Evolutionary conservation across 2,888 invertebrate genomes (phyloP).

Genomic region (Drosophila falleni): DNA sequence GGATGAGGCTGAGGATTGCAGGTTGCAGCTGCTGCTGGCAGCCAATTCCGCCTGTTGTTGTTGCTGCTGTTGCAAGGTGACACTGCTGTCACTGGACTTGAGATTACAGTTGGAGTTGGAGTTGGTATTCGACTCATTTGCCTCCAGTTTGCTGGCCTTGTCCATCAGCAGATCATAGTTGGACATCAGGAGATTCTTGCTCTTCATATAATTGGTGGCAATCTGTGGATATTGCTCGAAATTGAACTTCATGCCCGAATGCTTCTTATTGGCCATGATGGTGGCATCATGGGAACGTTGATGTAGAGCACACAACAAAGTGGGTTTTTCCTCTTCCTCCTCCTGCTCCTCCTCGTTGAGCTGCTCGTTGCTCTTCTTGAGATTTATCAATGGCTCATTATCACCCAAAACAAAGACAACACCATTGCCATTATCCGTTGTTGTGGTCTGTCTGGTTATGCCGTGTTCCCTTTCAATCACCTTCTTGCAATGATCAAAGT

Average conservation of each 20-base stretch:
- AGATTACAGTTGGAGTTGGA: constrained; percentile 3
- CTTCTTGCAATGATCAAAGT: constrained; percentile 80
- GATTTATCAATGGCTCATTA: constrained; percentile 89
- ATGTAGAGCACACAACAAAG: constrained; percentile 78
- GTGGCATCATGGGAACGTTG: constrained; percentile 74
- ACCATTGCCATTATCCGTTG: constrained; percentile 69
- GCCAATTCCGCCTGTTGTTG: constrained; percentile 51
- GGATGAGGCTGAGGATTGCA: constrained; percentile 59
- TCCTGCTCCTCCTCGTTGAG: constrained; percentile 12
- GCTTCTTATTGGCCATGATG: constrained; percentile 74
- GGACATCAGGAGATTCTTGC: constrained; percentile 88
- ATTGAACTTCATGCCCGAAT: constrained; percentile 90
- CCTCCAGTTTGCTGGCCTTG: constrained; percentile 82
- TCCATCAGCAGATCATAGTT: constrained; percentile 83
- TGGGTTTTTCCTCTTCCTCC: constrained; percentile 10
- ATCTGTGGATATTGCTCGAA: constrained; percentile 91
- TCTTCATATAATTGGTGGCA: constrained; percentile 91
- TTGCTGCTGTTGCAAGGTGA: constrained; percentile 46
- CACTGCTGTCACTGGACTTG: constrained; percentile 65
- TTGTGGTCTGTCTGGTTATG: constrained; percentile 57
- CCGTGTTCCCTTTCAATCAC: constrained; percentile 77
- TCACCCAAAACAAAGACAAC: constrained; percentile 91
- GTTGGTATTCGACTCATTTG: constrained; percentile 46
- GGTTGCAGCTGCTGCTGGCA: constrained; percentile 69
- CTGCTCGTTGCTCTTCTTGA: constrained; percentile 86